phyloP scores from a whole-genome alignment of 2,888 invertebrate genomes.

The Apeira syringaria region DNA sequence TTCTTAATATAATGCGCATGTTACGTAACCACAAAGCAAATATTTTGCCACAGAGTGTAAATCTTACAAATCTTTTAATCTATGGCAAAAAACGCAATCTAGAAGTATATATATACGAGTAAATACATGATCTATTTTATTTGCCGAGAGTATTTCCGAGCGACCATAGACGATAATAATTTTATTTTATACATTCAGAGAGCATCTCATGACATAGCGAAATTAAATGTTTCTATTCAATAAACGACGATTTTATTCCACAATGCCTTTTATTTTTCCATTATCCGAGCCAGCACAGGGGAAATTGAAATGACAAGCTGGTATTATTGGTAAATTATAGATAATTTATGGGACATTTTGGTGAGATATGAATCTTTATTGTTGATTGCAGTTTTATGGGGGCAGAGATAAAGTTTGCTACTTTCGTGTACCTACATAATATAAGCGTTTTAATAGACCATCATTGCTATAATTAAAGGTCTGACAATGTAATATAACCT shows the following conservation, averaged over 20 bases:
- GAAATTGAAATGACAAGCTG: constrained; percentile 48
- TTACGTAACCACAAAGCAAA: too few relatives aligned
- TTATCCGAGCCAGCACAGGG: constrained; percentile 54
- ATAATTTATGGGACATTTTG: constrained; percentile 65
- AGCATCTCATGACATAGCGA: constrained; percentile 51
- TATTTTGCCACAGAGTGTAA: too few relatives aligned
- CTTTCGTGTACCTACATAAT: constrained; percentile 11
- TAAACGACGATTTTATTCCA: constrained; percentile 59
- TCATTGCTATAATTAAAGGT: constrained; percentile 8
- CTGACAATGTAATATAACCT: too few relatives aligned
- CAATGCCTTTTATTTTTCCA: constrained; percentile 71
- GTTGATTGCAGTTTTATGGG: constrained; percentile 55
- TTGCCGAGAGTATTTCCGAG: neutral
- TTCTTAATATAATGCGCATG: too few relatives aligned
- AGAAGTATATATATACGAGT: too few relatives aligned
- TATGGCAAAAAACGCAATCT: too few relatives aligned
- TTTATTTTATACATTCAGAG: constrained; percentile 64
- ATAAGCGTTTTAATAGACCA: constrained; percentile 9
- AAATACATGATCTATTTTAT: neutral
- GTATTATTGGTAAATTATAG: constrained; percentile 50
- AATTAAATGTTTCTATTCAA: constrained; percentile 69
- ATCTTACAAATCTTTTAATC: too few relatives aligned
- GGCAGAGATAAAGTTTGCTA: constrained; percentile 17
- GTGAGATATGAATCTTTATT: constrained; percentile 68
- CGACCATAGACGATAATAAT: constrained; percentile 50